Evolutionary conservation across 2,113 vertebrate species (phyloP), one percentile per base, ranked within the genome.

Genomic region (Planiliza haematocheilus): DNA sequence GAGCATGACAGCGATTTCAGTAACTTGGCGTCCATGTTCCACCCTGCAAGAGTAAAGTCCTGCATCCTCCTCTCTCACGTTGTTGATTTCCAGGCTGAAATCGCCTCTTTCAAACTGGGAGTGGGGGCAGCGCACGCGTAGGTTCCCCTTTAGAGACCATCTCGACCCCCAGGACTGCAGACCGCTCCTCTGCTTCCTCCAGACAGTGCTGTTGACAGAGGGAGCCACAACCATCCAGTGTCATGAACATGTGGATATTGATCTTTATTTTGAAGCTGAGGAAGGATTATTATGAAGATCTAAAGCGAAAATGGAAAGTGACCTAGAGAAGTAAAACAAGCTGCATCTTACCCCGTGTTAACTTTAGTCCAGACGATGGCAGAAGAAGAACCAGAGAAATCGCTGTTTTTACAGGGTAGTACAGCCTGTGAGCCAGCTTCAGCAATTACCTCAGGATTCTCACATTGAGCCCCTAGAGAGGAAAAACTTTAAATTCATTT

Each of bases 131-230:
- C 2, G 21, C 0, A 65, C 58, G 0, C 85, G 88, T 7, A 61
- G 41, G 14, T 0, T 13, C 4, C 49, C 58, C 10, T 68, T 84
- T 24, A 42, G 1, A 8, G 13, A 20, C 67, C 80, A 83, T 11
- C 10, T 74, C 1, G 61, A 24, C 3, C 88, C 77, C 39, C 86
- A 78, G 71, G 74, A 90, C 84, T 90, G 88, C 68, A 94, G 52
- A 10, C 94, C 94, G 0, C 20, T 91, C 60, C 2, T 84, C 16
- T 82, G 8, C 62, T 85, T 91, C 14, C 86, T 89, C 94, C 92
- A 94, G 13, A 94, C 60, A 0, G 89, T 93, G 57, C 90, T 94
- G 77, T 12, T 21, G 1, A 46, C 0, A 2, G 18, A 67, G 2
- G 12, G n/a, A 10, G 45, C 34, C 17, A 76, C 8, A 80, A 69